Conservation (phyloP, 2,888 invertebrate genomes). For the Brachyptera putata region DNA sequence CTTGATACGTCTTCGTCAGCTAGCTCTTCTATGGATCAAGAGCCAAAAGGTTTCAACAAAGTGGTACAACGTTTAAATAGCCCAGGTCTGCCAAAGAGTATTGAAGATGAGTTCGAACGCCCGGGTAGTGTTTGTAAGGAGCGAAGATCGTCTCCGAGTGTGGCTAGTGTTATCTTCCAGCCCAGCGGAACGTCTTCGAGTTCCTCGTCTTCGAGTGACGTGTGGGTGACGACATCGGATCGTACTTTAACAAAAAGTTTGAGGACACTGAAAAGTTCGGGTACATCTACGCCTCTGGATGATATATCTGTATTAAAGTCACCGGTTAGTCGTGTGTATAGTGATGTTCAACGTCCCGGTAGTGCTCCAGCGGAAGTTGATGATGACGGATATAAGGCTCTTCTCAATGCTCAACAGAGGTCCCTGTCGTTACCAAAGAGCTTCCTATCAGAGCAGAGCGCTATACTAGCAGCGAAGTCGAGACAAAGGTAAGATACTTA, state of each 20-base stretch:
- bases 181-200: conserved; percentile 33
- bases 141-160: conserved; percentile 39
- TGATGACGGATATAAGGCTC: conserved; percentile 18
- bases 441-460: conserved; percentile 45
- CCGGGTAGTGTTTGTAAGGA: conserved; percentile 35
- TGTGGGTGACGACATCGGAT: conserved; percentile 52
- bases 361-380: conserved; percentile 43
- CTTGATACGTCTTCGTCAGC: conserved; percentile 26
- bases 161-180: conserved; percentile 34
- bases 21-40: conserved; percentile 27
- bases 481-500: conserved; percentile 38
- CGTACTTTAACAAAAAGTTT: conserved; percentile 49
- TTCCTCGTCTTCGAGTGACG: conserved; percentile 53
- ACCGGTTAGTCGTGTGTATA: conserved; percentile 40
- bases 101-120: conserved; percentile 21
- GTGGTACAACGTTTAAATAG: conserved; percentile 39
- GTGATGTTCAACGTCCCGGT: conserved; percentile 49
- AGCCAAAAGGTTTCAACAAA: conserved; percentile 21
- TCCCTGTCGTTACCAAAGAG: conserved; percentile 54
- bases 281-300: conserved; percentile 51
- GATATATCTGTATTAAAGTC: conserved; percentile 36
- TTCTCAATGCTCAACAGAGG: conserved; percentile 46
- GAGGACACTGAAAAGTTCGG: conserved; percentile 48
- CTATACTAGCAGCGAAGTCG: conserved; percentile 24
- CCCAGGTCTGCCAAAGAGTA: conserved; percentile 36